Base-by-base conservation (phyloP, 2,888 invertebrate genomes). In the Dermolepida albohirtum region DNA sequence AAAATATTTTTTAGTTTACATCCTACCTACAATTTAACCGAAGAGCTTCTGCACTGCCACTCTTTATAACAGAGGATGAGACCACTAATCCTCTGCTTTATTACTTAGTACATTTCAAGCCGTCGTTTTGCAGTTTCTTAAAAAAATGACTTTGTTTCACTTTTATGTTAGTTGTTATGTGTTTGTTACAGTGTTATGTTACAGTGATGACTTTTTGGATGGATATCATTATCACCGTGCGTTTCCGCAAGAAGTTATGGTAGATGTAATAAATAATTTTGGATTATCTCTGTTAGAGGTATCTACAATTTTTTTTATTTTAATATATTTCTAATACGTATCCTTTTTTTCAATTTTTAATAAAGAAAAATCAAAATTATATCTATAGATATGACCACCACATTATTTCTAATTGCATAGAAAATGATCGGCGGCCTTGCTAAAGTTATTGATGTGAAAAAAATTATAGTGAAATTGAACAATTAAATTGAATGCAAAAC, bases 261-360 rank as follows among this genome's bases (percentile, higher is more conserved):
- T 92, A 66, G 93, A 94, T 78, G 87, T 92, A 43, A 90, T 92
- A 49, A 94, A 94, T 80, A 89, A 89, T 78, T 86, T 92, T 72
- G 90, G 90, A 64, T 84, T 91, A 71, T 88, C 89, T 80, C 86
- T 92, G 74, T 85, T 94, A 55, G 86, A 87, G 76, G 86, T 87
- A 54, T 22, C 17, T 14, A 63, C 22, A 40, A 10, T 40, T 17
- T 17, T 34, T 34, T 34, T 34, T 8, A 10, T 5, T 34, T 34
- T n/a, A 6, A 17, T 50, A 1, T 50, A 17, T 16, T 14, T 8
- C 4, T 12, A 44, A 17, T 16, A 17, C 10, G 22, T 22, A 22
- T 4, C 4, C 4, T 22, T 22, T 22, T n/a, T 47, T n/a, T 14
- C 7, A 27, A 44, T 10, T 16, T 41, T 12, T 10, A 14, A 17